A percentile compares a stretch with the other conserved stretches of the same genome.
Evolutionary conservation across 2,888 invertebrate species (phyloP).

Genomic region (Drosophila lacicola): DNA sequence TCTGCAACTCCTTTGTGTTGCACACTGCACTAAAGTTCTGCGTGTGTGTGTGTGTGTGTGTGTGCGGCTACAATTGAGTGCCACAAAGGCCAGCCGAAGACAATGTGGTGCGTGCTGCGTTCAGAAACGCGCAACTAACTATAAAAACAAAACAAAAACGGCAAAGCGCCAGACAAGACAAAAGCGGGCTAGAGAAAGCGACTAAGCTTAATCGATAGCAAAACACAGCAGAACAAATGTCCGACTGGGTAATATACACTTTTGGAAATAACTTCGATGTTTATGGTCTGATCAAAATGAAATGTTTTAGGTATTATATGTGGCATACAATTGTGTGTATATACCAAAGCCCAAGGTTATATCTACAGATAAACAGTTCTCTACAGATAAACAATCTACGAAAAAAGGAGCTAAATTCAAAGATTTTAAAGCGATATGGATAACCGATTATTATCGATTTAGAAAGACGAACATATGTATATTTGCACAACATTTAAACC

Average conservation of each 20-base stretch:
- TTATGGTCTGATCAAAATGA: too few relatives aligned
- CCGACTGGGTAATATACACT: background rate
- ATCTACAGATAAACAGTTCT: too few relatives aligned
- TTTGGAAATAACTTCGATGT: background rate
- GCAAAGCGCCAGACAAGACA: conserved; percentile 29
- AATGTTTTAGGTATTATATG: too few relatives aligned
- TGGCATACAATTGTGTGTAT: too few relatives aligned
- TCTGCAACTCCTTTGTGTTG: conserved; percentile 16
- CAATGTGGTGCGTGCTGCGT: conserved; percentile 29
- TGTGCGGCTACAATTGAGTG: conserved; percentile 19
- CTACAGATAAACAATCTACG: too few relatives aligned
- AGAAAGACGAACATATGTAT: too few relatives aligned
- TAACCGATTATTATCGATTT: too few relatives aligned
- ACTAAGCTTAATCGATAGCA: conserved; percentile 71
- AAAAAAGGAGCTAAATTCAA: too few relatives aligned
- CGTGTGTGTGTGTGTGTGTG: conserved; percentile 6
- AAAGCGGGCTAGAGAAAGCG: conserved; percentile 43
- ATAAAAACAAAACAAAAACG: conserved; percentile 16
- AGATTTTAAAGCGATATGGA: too few relatives aligned
- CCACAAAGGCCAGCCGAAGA: conserved; percentile 25
- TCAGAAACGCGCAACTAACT: conserved; percentile 14
- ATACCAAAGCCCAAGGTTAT: too few relatives aligned
- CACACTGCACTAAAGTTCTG: conserved; percentile 4
- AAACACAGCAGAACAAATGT: conserved; percentile 11
- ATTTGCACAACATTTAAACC: too few relatives aligned